A percentile compares a stretch with the other conserved stretches of the same genome.
Conservation (phyloP, 2,888 invertebrate species). For the Drosophila histrio region DNA sequence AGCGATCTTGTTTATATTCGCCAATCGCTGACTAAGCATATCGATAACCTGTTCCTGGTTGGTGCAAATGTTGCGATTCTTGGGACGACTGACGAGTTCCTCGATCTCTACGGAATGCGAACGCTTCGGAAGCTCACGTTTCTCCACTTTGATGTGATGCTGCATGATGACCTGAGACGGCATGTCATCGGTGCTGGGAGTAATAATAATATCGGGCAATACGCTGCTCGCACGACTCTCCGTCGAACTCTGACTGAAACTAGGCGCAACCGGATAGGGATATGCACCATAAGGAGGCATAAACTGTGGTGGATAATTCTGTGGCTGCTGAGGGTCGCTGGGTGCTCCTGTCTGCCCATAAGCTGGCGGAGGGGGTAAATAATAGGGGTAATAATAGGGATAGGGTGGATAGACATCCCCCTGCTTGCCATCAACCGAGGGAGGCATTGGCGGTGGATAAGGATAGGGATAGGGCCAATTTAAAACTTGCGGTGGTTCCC, state of each 20-base stretch:
- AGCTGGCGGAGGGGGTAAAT: conserved; percentile 65
- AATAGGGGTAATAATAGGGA: conserved; percentile 75
- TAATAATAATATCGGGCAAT: conserved; percentile 82
- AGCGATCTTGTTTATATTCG: conserved; percentile 71
- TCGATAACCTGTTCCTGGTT: conserved; percentile 77
- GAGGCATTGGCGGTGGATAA: conserved; percentile 71
- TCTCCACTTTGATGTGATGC: conserved; percentile 72
- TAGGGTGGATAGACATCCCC: conserved; percentile 70
- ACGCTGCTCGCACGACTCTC: conserved; percentile 79
- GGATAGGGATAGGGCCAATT: conserved; percentile 79
- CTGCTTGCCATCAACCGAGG: conserved; percentile 51
- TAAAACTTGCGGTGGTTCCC: conserved; percentile 47
- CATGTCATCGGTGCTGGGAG: conserved; percentile 81
- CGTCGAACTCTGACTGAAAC: conserved; percentile 68
- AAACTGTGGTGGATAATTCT: conserved; percentile 57
- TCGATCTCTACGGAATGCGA: conserved; percentile 72
- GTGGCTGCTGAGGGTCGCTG: conserved; percentile 35
- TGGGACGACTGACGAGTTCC: conserved; percentile 49
- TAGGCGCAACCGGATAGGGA: conserved; percentile 72
- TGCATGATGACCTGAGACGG: conserved; percentile 77
- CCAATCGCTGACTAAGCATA: conserved; percentile 75
- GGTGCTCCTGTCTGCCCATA: conserved; percentile 47
- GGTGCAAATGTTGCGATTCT: conserved; percentile 45
- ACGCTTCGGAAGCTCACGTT: conserved; percentile 61
- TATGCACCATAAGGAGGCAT: conserved; percentile 62